Conservation (phyloP, 2,888 invertebrate species). For the Cheiracanthium punctorium region DNA sequence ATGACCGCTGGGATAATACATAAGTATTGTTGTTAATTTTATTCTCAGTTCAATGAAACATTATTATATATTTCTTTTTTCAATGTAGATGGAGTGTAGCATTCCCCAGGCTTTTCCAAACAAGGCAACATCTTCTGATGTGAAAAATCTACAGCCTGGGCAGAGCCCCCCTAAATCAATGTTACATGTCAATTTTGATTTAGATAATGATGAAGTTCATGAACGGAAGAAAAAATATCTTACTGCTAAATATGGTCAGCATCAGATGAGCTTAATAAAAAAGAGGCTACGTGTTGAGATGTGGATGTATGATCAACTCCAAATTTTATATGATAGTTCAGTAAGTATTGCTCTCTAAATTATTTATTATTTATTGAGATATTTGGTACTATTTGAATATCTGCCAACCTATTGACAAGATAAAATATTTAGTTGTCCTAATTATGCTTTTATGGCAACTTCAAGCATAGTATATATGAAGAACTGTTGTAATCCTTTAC, state of each 20-base stretch:
- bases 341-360: background rate
- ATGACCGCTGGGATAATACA: too few relatives aligned
- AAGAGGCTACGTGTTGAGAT: constrained; percentile 97
- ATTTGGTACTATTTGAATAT: too few relatives aligned
- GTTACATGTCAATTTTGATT: constrained; percentile 87
- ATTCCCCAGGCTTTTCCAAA: constrained; percentile 43
- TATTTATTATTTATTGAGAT: too few relatives aligned
- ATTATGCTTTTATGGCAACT: too few relatives aligned
- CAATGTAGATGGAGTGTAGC: constrained; percentile 63
- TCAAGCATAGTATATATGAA: too few relatives aligned
- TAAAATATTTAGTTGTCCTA: too few relatives aligned
- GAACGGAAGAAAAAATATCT: constrained; percentile 92
- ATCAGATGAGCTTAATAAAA: constrained; percentile 97
- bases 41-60: too few relatives aligned
- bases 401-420: too few relatives aligned
- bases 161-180: constrained; percentile 56
- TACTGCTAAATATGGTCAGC: constrained; percentile 97
- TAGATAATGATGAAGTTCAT: constrained; percentile 92
- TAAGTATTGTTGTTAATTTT: too few relatives aligned
- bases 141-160: constrained; percentile 43
- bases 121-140: constrained; percentile 48
- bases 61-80: too few relatives aligned
- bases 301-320: constrained; percentile 97
- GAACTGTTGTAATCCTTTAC: too few relatives aligned
- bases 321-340: constrained; percentile 80